Evolutionary conservation across 2,797 vertebrate genomes (phyloP).

Genomic region (Ispidina picta): DNA sequence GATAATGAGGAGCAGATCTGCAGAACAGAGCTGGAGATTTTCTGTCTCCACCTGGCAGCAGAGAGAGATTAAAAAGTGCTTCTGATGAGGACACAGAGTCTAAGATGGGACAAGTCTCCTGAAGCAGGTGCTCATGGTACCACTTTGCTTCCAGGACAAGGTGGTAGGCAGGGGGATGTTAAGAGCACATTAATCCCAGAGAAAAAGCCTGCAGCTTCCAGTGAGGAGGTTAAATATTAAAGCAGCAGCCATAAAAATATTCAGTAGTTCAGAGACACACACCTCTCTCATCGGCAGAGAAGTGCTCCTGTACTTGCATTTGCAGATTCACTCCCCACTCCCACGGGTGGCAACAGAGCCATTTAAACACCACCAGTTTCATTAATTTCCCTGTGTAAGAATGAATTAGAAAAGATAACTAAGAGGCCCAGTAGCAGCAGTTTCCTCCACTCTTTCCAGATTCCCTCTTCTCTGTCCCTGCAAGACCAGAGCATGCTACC

Average conservation of each 20-base stretch:
- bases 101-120: not conserved
- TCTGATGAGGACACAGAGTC: fast-evolving
- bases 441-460: not conserved
- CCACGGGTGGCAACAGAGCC: not conserved
- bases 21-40: not conserved
- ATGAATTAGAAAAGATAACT: not conserved
- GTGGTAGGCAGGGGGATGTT: not conserved
- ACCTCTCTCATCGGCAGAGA: not conserved
- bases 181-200: slow-evolving; percentile 15
- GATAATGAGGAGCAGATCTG: not conserved
- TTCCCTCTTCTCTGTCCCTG: not conserved
- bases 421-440: not conserved
- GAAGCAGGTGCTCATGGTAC: not conserved
- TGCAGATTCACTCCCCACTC: not conserved
- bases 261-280: not conserved
- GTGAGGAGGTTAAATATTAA: slow-evolving; percentile 60
- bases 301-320: not conserved
- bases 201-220: slow-evolving; percentile 17
- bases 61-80: not conserved
- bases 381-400: not conserved
- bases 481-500: not conserved
- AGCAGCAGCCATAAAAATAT: slow-evolving; percentile 30
- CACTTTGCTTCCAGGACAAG: not conserved
- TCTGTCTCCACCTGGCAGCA: not conserved
- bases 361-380: not conserved